Base-by-base conservation (phyloP, 64 coral and sea anemone species). In the Porites lutea region DNA sequence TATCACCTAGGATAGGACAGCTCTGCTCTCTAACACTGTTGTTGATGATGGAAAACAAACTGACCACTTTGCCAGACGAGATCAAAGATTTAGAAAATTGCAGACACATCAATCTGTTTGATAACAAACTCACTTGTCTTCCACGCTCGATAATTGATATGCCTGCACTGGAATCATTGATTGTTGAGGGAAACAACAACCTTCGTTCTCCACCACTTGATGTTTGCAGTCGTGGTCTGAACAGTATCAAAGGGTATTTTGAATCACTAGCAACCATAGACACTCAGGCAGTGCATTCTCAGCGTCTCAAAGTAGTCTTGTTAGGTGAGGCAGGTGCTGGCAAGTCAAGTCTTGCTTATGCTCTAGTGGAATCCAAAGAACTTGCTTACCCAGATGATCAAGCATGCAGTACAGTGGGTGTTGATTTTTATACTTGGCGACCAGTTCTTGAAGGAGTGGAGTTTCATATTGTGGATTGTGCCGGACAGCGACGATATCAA, bases 291-390 rank as follows among this genome's bases (percentile, higher is more conserved):
- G 77, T 99, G 23, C 88, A 99, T 78, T 91, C 94, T 23, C 93
- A 86, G 23, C 87, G 97, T 23, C 80, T 99, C 5, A 96, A 94
- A 55, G 76, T 96, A 55, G 91, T 99, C 27, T 71, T 99, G 45
- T 86, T 99, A 77, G 97, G 97, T 13, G 97, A 99, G 72, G 87
- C 91, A 64, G 88, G 91, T 49, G 97, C 94, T 53, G 97, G 97
- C 6, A 99, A 99, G 59, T 91, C 97, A 53, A 96, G 94, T 52
- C 79, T 95, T 45, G 88, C 88, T 1, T 50, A 92, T 78, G 94
- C 88, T 53, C 79, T 99, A 23, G 83, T 79, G 3, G 8, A 94
- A 82, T 74, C 91, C 53, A 74, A 65, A 47, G 87, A 94, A 9
- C 60, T 74, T 10, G 19, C 88, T 9, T 76, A 70, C 14, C 76